phyloP scores from a whole-genome alignment of 1,140 invertebrate genomes.

The Danaus plexippus region DNA sequence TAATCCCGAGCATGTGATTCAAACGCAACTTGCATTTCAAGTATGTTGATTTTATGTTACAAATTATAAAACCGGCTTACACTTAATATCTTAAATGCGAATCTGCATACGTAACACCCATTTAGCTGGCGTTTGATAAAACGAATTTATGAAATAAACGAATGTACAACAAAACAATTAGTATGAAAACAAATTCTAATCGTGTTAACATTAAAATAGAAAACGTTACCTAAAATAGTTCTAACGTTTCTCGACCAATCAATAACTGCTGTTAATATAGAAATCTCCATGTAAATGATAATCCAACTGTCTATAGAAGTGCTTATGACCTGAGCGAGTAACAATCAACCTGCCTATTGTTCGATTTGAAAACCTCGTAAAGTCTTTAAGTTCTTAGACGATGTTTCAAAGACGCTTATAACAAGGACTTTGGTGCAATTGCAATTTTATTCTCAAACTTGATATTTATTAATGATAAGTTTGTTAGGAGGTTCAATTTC shows the following conservation, averaged over 20 bases:
- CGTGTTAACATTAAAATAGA: neutral
- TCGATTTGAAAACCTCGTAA: constrained; percentile 28
- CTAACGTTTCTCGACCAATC: no score
- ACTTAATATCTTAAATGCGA: no score
- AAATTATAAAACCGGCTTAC: no score
- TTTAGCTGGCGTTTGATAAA: no score
- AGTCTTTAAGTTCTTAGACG: constrained; percentile 16
- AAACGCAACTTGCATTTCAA: constrained; percentile 1
- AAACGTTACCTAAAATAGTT: no score
- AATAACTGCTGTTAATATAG: no score
- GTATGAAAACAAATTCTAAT: neutral
- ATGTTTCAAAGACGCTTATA: constrained; percentile 12
- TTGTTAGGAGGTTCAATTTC: no score
- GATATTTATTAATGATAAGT: no score
- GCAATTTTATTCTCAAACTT: constrained; percentile 7
- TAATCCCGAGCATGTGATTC: constrained; percentile 1
- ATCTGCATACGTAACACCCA: no score
- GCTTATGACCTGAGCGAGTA: constrained; percentile 28
- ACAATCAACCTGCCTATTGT: constrained; percentile 27
- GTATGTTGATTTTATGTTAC: constrained; percentile 5
- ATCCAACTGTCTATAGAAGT: constrained; percentile 11
- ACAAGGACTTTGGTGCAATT: constrained; percentile 13
- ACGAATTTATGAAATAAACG: no score
- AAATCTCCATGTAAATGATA: constrained; percentile 12
- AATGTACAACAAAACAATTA: no score